These are phyloP conservation scores for Keiferia lycopersicella DNA, from an alignment of 2,888 invertebrate genomes.

Conservation along the genomic window DNA sequence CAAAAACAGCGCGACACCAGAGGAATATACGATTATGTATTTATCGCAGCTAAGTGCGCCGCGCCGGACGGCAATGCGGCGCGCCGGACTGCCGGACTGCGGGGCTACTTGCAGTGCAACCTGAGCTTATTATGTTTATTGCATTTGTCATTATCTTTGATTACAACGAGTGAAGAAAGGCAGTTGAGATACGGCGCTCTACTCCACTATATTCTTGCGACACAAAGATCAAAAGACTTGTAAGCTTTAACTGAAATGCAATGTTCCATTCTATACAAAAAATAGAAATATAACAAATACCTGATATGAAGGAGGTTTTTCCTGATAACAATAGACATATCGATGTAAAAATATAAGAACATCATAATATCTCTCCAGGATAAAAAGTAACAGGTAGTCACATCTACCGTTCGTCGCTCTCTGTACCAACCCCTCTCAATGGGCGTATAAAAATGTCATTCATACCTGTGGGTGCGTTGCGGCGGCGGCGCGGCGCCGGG, in stretches of 20 bases:
- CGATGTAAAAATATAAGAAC: too few species aligned
- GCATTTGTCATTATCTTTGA: conserved; percentile 14
- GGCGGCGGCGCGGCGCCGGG: conserved; percentile 14
- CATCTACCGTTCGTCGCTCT: conserved; percentile 1
- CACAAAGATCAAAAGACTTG: too few species aligned
- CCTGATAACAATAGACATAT: too few species aligned
- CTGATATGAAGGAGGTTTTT: too few species aligned
- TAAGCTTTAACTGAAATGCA: too few species aligned
- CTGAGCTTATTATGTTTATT: not conserved
- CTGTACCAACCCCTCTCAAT: conserved; percentile 38
- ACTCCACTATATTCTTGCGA: too few species aligned
- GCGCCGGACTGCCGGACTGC: not conserved
- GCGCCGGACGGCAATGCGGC: not conserved
- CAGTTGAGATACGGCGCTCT: too few species aligned
- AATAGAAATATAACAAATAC: too few species aligned
- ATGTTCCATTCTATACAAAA: too few species aligned
- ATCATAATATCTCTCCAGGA: too few species aligned
- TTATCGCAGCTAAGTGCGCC: conserved; percentile 13
- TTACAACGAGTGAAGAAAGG: not conserved
- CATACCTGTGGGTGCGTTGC: conserved; percentile 34
- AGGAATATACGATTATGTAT: conserved; percentile 29
- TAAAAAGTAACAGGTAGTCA: not conserved
- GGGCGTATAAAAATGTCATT: conserved; percentile 56
- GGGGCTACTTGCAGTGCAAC: not conserved
- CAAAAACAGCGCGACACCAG: conserved; percentile 24